Conservation (phyloP, 1,140 invertebrate species). For the Hycleus cichorii region DNA sequence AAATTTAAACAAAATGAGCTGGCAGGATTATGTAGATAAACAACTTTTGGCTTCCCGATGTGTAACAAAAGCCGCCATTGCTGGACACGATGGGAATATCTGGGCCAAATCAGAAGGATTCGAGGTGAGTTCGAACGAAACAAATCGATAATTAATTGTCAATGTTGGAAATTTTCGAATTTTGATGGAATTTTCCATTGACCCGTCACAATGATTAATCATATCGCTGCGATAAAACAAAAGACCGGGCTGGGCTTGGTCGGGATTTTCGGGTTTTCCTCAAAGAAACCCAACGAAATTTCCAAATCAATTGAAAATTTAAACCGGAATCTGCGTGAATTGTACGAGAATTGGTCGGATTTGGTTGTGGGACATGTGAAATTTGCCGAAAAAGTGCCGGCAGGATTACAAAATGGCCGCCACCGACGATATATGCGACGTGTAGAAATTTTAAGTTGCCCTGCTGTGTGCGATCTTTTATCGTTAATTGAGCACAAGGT, state of each 20-base stretch:
- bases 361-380: neutral
- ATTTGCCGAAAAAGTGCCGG: slow-evolving; percentile 21
- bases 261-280: neutral
- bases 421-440: slow-evolving; percentile 18
- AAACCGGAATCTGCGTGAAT: too few species aligned
- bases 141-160: neutral
- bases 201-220: too few species aligned
- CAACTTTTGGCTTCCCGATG: slow-evolving; percentile 88
- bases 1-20: slow-evolving; percentile 68
- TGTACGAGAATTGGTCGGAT: neutral
- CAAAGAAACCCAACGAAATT: neutral
- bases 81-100: slow-evolving; percentile 88
- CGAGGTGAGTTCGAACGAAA: slow-evolving; percentile 63
- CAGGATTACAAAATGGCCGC: slow-evolving; percentile 31
- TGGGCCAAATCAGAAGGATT: slow-evolving; percentile 92
- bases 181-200: too few species aligned
- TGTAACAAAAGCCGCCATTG: slow-evolving; percentile 89
- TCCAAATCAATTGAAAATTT: too few species aligned
- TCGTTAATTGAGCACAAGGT: too few species aligned
- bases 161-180: too few species aligned
- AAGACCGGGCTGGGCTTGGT: slow-evolving; percentile 21
- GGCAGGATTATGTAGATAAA: slow-evolving; percentile 97
- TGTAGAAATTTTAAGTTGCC: slow-evolving; percentile 22
- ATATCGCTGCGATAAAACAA: slow-evolving; percentile 8
- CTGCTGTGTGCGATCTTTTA: too few species aligned